A percentile compares a stretch with the other conserved stretches of the same genome.
These are phyloP conservation scores for Sipha flava DNA, from an alignment of 1,140 invertebrate genomes.

Conservation along the genomic window DNA sequence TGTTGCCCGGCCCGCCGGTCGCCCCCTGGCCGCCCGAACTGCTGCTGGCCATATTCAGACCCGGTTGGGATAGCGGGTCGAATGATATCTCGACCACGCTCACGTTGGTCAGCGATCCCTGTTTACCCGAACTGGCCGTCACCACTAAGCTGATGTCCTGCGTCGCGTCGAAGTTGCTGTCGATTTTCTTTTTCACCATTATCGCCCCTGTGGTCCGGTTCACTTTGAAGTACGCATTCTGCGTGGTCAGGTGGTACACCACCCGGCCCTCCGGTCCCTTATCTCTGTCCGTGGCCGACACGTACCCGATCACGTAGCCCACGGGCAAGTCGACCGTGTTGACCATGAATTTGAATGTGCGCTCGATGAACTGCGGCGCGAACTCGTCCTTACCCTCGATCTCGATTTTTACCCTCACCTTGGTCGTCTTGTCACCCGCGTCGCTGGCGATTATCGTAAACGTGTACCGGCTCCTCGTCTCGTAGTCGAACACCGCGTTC, in stretches of 20 bases:
- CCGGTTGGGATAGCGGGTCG: slow-evolving; percentile 56
- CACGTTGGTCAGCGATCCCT: slow-evolving; percentile 74
- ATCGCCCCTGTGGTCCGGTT: slow-evolving; percentile 84
- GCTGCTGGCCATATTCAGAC: slow-evolving; percentile 51
- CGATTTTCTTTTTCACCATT: slow-evolving; percentile 67
- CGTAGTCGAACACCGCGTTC: slow-evolving; percentile 76
- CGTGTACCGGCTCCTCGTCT: slow-evolving; percentile 69
- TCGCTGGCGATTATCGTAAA: slow-evolving; percentile 78
- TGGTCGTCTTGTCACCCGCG: slow-evolving; percentile 64
- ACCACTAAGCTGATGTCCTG: slow-evolving; percentile 69
- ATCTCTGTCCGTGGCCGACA: slow-evolving; percentile 81
- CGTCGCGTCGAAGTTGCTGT: slow-evolving; percentile 51
- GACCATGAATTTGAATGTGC: slow-evolving; percentile 74
- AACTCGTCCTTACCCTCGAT: slow-evolving; percentile 89
- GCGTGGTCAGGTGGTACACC: slow-evolving; percentile 75
- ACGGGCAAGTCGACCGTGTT: slow-evolving; percentile 53
- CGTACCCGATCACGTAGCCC: slow-evolving; percentile 75
- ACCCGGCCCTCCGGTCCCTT: slow-evolving; percentile 84
- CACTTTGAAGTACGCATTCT: slow-evolving; percentile 79
- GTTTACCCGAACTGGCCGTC: slow-evolving; percentile 75
- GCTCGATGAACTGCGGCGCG: slow-evolving; percentile 79
- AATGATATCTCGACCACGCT: slow-evolving; percentile 75
- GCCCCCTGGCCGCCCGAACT: slow-evolving; percentile 44
- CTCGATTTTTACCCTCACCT: slow-evolving; percentile 71
- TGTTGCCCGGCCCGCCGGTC: slow-evolving; percentile 42